These are phyloP conservation scores for Cladorhizidae sp. DNA, from an alignment of 37 sponge, comb jelly and placozoan genomes.

Conservation along the genomic window DNA sequence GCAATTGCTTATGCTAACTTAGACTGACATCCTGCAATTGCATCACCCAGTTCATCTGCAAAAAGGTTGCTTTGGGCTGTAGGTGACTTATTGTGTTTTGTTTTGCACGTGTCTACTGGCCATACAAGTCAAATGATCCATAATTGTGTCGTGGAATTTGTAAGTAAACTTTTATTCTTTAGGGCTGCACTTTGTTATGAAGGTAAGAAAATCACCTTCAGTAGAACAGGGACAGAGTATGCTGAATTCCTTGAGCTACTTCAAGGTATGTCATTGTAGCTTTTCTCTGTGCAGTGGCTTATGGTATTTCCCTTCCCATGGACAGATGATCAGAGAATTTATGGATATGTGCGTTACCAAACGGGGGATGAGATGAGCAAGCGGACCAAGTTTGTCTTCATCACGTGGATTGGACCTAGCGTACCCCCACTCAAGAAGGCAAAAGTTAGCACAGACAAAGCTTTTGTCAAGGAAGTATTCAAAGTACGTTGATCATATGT, in stretches of 20 bases:
- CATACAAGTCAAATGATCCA: too few species aligned
- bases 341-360: slow-evolving; percentile 72
- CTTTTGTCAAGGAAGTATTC: slow-evolving; percentile 79
- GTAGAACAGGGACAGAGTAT: background rate
- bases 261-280: slow-evolving; percentile 27
- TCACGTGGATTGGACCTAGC: slow-evolving; percentile 91
- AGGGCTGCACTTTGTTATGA: slow-evolving; percentile 4
- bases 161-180: too few species aligned
- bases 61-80: too few species aligned
- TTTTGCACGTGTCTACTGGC: too few species aligned
- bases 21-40: too few species aligned
- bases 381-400: slow-evolving; percentile 88
- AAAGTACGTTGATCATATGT: slow-evolving; percentile 37
- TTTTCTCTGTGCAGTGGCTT: background rate
- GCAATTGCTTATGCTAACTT: too few species aligned
- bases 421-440: slow-evolving; percentile 91
- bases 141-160: too few species aligned
- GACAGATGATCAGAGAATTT: slow-evolving; percentile 73
- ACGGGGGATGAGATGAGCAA: slow-evolving; percentile 97
- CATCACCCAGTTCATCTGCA: too few species aligned
- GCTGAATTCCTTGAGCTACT: slow-evolving; percentile 29
- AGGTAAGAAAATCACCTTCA: background rate
- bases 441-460: slow-evolving; percentile 95
- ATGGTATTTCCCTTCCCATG: background rate
- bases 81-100: too few species aligned